These are phyloP conservation scores for Ochotona princeps DNA, from an alignment of 2,113 vertebrate species.

Conservation along the genomic window DNA sequence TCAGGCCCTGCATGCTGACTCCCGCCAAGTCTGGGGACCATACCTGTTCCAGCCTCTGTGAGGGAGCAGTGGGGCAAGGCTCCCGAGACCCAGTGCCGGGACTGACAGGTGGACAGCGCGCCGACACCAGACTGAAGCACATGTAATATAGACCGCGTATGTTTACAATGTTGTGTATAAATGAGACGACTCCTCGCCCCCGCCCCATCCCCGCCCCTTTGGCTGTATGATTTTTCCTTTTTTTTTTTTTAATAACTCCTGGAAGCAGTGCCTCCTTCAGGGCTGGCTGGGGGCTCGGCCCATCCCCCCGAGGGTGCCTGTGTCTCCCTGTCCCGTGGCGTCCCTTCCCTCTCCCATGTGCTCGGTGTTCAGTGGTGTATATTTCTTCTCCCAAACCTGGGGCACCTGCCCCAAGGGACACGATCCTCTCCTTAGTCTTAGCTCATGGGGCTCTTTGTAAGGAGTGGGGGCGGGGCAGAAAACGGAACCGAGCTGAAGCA, in stretches of 20 bases:
- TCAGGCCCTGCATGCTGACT: constrained; percentile 53
- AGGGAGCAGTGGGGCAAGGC: not conserved
- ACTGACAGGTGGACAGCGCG: constrained; percentile 68
- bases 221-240: constrained; percentile 87
- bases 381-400: constrained; percentile 92
- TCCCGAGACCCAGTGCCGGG: constrained; percentile 61
- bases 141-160: constrained; percentile 99
- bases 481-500: constrained; percentile 40
- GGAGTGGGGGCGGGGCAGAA: constrained; percentile 64
- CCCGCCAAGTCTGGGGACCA: constrained; percentile 59
- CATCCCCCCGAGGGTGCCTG: constrained; percentile 75
- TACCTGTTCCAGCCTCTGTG: constrained; percentile 64
- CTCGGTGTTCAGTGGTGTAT: constrained; percentile 95
- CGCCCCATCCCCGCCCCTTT: constrained; percentile 53
- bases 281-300: constrained; percentile 80
- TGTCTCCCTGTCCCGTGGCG: constrained; percentile 53
- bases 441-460: constrained; percentile 88
- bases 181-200: constrained; percentile 93
- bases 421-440: constrained; percentile 85
- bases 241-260: constrained; percentile 81
- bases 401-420: constrained; percentile 87
- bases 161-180: constrained; percentile 99
- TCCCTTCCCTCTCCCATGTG: constrained; percentile 81
- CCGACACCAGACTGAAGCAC: constrained; percentile 95
- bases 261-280: constrained; percentile 61